Percentiles rank a stretch among this genome's conserved stretches.
Evolutionary conservation across 2,113 vertebrate genomes (phyloP).

Genomic region (Cyanoramphus novaezelandiae): DNA sequence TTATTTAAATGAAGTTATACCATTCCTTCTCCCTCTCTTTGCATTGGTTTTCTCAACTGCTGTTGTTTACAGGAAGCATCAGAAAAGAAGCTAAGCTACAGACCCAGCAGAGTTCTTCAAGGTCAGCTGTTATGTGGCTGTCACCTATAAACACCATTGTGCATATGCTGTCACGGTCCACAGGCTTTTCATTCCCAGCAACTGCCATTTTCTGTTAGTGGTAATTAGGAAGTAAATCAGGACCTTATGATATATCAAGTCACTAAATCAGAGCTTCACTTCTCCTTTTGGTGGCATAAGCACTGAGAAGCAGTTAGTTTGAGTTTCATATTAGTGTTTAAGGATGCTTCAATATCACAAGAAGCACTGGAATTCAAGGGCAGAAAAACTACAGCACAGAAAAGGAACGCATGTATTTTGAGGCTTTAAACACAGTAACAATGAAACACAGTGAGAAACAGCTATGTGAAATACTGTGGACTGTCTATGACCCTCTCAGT

Average conservation of each 20-base stretch:
- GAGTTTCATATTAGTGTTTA: neutral
- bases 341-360: neutral
- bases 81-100: neutral
- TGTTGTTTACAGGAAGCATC: conserved; percentile 19
- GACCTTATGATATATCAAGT: neutral
- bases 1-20: neutral
- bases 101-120: conserved; percentile 1
- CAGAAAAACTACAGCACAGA: neutral
- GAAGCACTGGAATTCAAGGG: neutral
- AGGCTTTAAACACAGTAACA: neutral
- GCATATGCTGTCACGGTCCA: conserved; percentile 6
- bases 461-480: neutral
- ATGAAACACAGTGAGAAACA: neutral
- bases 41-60: conserved; percentile 3
- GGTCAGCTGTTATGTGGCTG: neutral
- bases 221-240: conserved; percentile 8
- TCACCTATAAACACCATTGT: conserved; percentile 27
- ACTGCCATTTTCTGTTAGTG: neutral
- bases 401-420: neutral
- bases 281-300: neutral
- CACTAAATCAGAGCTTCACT: neutral
- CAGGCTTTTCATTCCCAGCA: neutral
- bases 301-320: neutral
- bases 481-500: neutral
- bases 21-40: neutral